phyloP scores from a whole-genome alignment of 2,888 invertebrate species.

The Dexiosoma caninum region DNA sequence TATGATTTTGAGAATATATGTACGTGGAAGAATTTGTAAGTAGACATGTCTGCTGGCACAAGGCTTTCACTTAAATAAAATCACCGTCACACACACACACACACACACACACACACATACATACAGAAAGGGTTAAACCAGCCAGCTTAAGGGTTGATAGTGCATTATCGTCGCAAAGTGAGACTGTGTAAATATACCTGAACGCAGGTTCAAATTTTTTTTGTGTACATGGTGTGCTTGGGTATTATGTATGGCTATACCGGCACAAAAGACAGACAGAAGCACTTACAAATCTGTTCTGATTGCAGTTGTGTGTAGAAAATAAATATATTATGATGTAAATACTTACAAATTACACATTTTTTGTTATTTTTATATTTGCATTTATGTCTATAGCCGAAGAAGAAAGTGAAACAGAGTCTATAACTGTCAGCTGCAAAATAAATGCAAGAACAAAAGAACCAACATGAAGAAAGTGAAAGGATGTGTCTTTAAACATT shows the following conservation, averaged over 20 bases:
- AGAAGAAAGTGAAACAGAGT: conserved; percentile 59
- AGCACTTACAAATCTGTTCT: conserved; percentile 46
- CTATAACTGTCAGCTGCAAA: conserved; percentile 13
- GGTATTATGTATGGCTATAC: neutral
- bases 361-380: neutral
- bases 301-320: conserved; percentile 30
- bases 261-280: conserved; percentile 36
- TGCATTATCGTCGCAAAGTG: conserved; percentile 42
- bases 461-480: conserved; percentile 59
- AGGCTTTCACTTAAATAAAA: conserved; percentile 27
- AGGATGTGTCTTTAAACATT: conserved; percentile 26
- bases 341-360: conserved; percentile 26
- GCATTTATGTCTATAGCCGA: conserved; percentile 24
- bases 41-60: conserved; percentile 64
- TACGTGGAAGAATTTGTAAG: conserved; percentile 33
- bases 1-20: conserved; percentile 48
- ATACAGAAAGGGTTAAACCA: conserved; percentile 49
- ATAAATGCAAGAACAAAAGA: conserved; percentile 1
- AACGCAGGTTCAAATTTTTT: no score
- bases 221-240: no score
- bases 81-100: neutral
- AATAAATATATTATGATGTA: conserved; percentile 4
- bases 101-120: neutral
- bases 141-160: conserved; percentile 61
- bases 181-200: neutral